Evolutionary conservation across 2,113 vertebrate species (phyloP).

Genomic region (Chionomys nivalis): DNA sequence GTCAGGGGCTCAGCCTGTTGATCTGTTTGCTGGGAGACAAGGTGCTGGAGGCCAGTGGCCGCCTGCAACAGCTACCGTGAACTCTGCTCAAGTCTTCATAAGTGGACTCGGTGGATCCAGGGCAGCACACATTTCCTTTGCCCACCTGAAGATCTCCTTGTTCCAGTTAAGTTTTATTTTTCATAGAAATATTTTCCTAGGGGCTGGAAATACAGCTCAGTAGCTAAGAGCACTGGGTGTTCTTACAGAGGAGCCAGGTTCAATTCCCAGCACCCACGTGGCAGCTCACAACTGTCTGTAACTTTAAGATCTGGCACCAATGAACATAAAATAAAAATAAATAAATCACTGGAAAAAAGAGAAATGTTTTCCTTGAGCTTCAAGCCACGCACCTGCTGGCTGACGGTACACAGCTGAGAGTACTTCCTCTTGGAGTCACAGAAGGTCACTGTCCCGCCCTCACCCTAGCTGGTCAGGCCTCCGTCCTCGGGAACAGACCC

Average conservation of each 20-base stretch:
- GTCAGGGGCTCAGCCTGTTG: not conserved
- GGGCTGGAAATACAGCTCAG: not conserved
- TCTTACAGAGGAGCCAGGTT: not conserved
- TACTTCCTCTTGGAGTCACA: not conserved
- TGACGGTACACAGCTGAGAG: not conserved
- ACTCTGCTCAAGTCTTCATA: not conserved
- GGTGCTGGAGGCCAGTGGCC: not conserved
- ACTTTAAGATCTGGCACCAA: not conserved
- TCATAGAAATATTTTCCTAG: not conserved
- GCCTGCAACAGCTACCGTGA: accelerated
- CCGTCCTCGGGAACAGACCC: accelerated
- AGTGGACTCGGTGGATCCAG: accelerated
- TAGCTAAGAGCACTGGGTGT: not conserved
- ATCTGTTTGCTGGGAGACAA: not conserved
- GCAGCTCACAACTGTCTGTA: not conserved
- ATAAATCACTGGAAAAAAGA: not conserved
- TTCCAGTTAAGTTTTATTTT: not conserved
- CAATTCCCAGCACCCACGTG: not conserved
- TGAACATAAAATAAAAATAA: not conserved
- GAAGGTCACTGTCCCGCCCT: not conserved
- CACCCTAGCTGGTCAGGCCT: not conserved
- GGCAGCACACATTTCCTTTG: not conserved
- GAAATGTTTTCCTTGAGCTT: not conserved
- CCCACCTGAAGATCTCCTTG: not conserved
- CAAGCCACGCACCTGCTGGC: not conserved